Evolutionary conservation across 2,113 vertebrate species (phyloP).

Genomic region (Crotalus viridis): DNA sequence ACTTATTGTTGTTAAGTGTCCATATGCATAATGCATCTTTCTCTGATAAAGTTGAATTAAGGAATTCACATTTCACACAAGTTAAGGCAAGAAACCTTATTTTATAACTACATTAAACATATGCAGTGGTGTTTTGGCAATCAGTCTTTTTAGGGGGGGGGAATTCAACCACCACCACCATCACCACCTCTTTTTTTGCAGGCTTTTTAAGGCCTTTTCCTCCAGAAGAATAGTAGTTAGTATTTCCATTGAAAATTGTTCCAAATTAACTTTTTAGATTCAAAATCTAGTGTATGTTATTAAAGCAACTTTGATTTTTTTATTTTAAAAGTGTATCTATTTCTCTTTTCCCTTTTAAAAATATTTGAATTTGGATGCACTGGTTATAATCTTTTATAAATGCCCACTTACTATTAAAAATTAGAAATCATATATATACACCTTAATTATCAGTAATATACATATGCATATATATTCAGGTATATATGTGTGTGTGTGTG

Average conservation of each 20-base stretch:
- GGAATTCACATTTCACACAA: constrained; percentile 23
- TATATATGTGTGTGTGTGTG: too few relatives aligned
- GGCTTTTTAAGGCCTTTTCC: too few relatives aligned
- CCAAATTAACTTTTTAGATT: not conserved
- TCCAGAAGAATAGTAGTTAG: not conserved
- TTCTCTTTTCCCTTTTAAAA: not conserved
- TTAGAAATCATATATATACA: not conserved
- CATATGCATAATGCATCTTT: constrained; percentile 15
- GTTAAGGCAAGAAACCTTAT: not conserved
- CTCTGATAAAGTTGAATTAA: constrained; percentile 13
- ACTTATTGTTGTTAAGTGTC: not conserved
- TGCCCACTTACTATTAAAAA: not conserved
- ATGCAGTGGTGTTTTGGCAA: not conserved
- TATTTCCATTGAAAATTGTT: not conserved
- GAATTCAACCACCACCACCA: not conserved
- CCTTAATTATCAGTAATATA: not conserved
- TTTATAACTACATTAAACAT: constrained; percentile 5
- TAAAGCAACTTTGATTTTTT: not conserved
- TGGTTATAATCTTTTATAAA: not conserved
- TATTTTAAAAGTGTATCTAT: not conserved
- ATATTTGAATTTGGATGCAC: not conserved
- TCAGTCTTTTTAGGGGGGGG: not conserved
- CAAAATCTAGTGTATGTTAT: not conserved
- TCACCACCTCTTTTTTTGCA: too few relatives aligned
- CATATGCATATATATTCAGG: too few relatives aligned